These are phyloP conservation scores for Parazoanthus atlanticus DNA, from an alignment of 92 coral and sea anemone genomes.

Conservation along the genomic window DNA sequence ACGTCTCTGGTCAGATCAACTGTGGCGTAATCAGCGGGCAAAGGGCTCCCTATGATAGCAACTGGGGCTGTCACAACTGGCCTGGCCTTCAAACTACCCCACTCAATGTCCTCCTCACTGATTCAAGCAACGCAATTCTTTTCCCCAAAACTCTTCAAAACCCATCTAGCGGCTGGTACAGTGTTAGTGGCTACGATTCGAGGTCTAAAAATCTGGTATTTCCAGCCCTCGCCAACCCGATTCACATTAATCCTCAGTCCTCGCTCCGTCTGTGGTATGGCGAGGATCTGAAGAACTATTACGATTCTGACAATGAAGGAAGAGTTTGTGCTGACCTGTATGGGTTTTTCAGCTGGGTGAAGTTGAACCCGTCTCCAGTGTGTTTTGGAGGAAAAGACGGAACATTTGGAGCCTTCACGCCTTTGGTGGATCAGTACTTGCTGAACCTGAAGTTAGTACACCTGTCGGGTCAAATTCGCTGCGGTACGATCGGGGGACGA, in stretches of 20 bases:
- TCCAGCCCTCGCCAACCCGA: background rate
- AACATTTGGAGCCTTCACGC: background rate
- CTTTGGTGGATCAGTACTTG: background rate
- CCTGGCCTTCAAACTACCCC: conserved; percentile 33
- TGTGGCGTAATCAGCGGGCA: too few relatives aligned
- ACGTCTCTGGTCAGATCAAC: too few relatives aligned
- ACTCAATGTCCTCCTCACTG: conserved; percentile 36
- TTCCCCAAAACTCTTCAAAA: too few relatives aligned
- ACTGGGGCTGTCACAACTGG: conserved; percentile 44
- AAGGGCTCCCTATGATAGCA: background rate
- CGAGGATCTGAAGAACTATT: conserved; percentile 60
- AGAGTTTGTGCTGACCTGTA: conserved; percentile 74
- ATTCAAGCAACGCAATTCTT: background rate
- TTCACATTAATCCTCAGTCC: background rate
- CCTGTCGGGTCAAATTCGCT: too few relatives aligned
- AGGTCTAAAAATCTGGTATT: background rate
- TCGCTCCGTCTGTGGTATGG: conserved; percentile 58
- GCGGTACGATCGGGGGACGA: too few relatives aligned
- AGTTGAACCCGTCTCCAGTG: conserved; percentile 7
- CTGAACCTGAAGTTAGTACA: too few relatives aligned
- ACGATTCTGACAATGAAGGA: conserved; percentile 53
- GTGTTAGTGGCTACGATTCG: too few relatives aligned
- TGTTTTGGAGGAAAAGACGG: conserved; percentile 11
- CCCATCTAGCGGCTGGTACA: too few relatives aligned
- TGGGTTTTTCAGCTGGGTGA: conserved; percentile 29